Base-by-base conservation (phyloP, 2,113 vertebrate species). In the Erpornis zantholeuca region DNA sequence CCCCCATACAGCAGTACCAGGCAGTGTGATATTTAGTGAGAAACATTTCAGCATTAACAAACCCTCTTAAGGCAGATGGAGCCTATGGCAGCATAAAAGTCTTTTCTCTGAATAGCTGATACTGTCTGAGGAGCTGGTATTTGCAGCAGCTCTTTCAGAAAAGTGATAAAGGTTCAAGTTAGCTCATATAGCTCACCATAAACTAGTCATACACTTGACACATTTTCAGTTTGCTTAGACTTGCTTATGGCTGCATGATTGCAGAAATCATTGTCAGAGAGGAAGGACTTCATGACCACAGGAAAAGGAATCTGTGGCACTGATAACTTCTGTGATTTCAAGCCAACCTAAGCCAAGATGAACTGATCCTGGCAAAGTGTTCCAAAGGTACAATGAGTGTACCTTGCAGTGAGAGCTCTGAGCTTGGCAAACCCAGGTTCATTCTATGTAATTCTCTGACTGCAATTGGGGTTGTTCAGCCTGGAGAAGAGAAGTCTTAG, bases 371-470 rank as follows among this genome's bases (percentile, higher is more conserved):
- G 17, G 28, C 9, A 40, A 50, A 63, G 42, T 4, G 15, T 21
- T 38, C 21, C 33, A 54, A 77, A 88, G 10, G 17, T 6, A 50
- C 7, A 9, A 31, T 6, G 25, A 40, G n/a, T n/a, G n/a, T n/a
- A n/a, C 59, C 77, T n/a, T 42, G 24, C 22, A 69, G 9, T 2
- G 4, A 72, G 25, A 56, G 8, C 54, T 69, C 40, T 6, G 59
- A n/a, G 81, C 13, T 49, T 69, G 23, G 71, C 50, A 92, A 79
- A 68, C 4, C 57, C 54, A 64, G 20, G 53, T 15, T 38, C 49
- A 21, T 10, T 19, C 4, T 3, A 0, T 2, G 40, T 1, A 64
- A 44, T 28, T 45, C 31, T 59, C 15, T 71, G 53, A 28, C 24
- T 68, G 47, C 33, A 82, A 45, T 0, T 60, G 45, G 38, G n/a